Conservation (phyloP, 2,888 invertebrate species). For the Tinea trinotella region DNA sequence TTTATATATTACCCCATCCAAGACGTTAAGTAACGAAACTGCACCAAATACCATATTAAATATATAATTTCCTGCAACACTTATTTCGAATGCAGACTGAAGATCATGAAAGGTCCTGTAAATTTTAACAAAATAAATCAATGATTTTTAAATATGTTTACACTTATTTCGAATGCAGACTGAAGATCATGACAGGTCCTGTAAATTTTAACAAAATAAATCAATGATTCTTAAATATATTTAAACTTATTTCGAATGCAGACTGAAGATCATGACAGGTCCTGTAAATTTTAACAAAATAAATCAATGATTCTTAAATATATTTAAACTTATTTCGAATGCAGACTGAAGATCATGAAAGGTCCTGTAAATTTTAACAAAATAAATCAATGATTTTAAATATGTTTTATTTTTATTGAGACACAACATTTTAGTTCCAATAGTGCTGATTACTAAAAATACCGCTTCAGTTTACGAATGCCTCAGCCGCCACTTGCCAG, state of each 20-base stretch:
- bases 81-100: neutral
- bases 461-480: too few species aligned
- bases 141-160: too few species aligned
- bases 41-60: slow-evolving; percentile 2
- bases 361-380: neutral
- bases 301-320: too few species aligned
- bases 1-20: neutral
- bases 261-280: neutral
- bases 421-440: too few species aligned
- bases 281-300: neutral
- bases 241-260: neutral
- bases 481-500: too few species aligned
- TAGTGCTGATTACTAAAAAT: too few species aligned
- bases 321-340: neutral
- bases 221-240: too few species aligned
- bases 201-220: neutral
- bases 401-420: too few species aligned
- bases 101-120: neutral
- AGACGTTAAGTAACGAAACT: neutral
- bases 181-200: neutral
- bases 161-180: neutral
- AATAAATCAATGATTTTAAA: too few species aligned
- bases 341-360: neutral
- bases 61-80: neutral
- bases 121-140: neutral